Evolutionary conservation across 2,113 vertebrate genomes (phyloP).

Genomic region (Semnornis frantzii): DNA sequence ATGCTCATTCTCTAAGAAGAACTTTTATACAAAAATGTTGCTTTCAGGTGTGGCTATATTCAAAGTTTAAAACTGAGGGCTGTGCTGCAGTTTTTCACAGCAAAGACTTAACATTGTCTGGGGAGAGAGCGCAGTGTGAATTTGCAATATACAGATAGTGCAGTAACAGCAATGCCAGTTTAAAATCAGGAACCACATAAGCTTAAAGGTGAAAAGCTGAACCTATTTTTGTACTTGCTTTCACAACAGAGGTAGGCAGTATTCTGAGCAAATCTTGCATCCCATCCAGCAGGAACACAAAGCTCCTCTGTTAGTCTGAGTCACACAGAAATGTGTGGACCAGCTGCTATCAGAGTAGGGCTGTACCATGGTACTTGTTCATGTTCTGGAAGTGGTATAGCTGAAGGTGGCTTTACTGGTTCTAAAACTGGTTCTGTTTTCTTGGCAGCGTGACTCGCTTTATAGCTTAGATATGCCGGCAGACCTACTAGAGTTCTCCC

Average conservation of each 20-base stretch:
- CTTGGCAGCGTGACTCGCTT: neutral
- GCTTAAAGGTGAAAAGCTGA: neutral
- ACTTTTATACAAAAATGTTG: neutral
- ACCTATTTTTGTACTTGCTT: neutral
- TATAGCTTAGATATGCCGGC: neutral
- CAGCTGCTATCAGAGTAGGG: neutral
- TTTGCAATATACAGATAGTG: neutral
- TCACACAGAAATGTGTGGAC: neutral
- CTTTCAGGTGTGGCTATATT: neutral
- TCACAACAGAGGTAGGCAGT: neutral
- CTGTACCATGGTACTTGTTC: neutral
- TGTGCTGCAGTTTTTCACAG: neutral
- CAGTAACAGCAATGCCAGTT: neutral
- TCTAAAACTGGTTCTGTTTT: constrained; percentile 14
- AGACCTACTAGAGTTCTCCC: neutral
- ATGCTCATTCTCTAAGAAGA: neutral
- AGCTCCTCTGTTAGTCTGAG: constrained; percentile 1
- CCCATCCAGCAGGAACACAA: neutral
- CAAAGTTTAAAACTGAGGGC: neutral
- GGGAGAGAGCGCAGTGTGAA: neutral
- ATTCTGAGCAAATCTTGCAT: neutral
- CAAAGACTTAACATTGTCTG: neutral
- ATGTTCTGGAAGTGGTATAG: neutral
- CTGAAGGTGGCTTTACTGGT: neutral
- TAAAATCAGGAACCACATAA: neutral